A percentile compares a stretch with the other conserved stretches of the same genome.
Conservation (phyloP, 92 coral and sea anemone species). For the Heteractis magnifica region DNA sequence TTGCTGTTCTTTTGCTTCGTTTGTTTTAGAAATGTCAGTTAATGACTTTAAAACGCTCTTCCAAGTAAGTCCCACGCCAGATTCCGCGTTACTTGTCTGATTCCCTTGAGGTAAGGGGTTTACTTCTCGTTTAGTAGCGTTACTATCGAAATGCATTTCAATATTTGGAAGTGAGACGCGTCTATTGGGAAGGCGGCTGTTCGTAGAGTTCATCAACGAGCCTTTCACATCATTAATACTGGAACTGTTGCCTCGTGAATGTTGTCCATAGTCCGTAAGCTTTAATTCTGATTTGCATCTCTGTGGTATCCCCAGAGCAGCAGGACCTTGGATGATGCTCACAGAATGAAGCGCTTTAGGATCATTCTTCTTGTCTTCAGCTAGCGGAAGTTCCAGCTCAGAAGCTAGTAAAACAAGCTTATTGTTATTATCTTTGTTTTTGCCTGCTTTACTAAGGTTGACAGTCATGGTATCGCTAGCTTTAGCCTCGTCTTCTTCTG, state of each 20-base stretch:
- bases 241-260: neutral
- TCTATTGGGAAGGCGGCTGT: constrained; percentile 13
- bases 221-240: neutral
- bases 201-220: constrained; percentile 21
- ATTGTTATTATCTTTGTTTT: neutral
- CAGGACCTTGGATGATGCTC: constrained; percentile 10
- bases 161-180: constrained; percentile 33
- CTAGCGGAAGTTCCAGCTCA: constrained; percentile 21
- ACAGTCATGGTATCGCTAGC: constrained; percentile 14
- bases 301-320: constrained; percentile 8
- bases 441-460: neutral
- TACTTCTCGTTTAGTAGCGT: neutral
- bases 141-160: neutral
- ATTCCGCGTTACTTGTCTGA: neutral
- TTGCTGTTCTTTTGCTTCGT: constrained; percentile 3
- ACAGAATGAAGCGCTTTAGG: neutral
- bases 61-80: neutral
- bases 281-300: constrained; percentile 33
- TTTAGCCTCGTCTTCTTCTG: constrained; percentile 27
- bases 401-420: constrained; percentile 13
- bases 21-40: neutral
- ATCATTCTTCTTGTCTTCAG: neutral
- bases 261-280: constrained; percentile 19
- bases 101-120: neutral
- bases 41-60: constrained; percentile 25